Percentiles rank a stretch among this genome's conserved stretches.
phyloP scores from a whole-genome alignment of 2,888 invertebrate species.

The Anthophora plumipes region DNA sequence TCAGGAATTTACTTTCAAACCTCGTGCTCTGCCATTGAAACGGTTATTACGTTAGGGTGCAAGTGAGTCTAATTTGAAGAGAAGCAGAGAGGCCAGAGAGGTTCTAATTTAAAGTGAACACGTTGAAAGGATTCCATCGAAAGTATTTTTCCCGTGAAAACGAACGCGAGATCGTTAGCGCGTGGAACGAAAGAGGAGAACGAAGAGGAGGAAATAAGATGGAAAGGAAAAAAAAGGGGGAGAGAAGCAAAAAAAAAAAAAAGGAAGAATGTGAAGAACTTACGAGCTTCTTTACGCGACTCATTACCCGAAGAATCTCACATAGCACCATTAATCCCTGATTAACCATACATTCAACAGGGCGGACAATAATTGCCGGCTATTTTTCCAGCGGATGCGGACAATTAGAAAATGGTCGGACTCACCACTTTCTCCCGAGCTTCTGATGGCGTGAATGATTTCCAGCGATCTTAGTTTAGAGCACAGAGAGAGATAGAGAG shows the following conservation, averaged over 20 bases:
- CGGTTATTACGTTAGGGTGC: neutral
- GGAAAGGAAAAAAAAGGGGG: neutral
- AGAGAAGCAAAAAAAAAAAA: neutral
- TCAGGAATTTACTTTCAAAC: slow-evolving; percentile 16
- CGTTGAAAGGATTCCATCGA: slow-evolving; percentile 3
- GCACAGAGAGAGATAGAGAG: slow-evolving; percentile 1
- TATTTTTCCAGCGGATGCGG: slow-evolving; percentile 79
- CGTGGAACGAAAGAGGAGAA: slow-evolving; percentile 14
- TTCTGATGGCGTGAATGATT: slow-evolving; percentile 20
- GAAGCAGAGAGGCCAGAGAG: neutral
- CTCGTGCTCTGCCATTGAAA: neutral
- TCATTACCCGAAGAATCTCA: slow-evolving; percentile 50
- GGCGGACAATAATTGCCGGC: slow-evolving; percentile 59
- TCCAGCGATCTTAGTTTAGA: slow-evolving; percentile 18
- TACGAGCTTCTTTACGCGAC: slow-evolving; percentile 39
- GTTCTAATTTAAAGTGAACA: neutral
- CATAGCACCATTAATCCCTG: slow-evolving; percentile 25
- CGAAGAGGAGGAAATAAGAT: neutral
- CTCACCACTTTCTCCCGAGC: slow-evolving; percentile 78
- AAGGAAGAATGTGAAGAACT: slow-evolving; percentile 45
- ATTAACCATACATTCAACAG: slow-evolving; percentile 43
- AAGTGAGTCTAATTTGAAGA: too few relatives aligned
- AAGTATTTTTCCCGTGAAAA: slow-evolving; percentile 41
- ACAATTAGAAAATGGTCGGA: slow-evolving; percentile 81
- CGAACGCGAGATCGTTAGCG: slow-evolving; percentile 30